phyloP scores from a whole-genome alignment of 1,140 invertebrate species.

The Ridgeia piscesae region DNA sequence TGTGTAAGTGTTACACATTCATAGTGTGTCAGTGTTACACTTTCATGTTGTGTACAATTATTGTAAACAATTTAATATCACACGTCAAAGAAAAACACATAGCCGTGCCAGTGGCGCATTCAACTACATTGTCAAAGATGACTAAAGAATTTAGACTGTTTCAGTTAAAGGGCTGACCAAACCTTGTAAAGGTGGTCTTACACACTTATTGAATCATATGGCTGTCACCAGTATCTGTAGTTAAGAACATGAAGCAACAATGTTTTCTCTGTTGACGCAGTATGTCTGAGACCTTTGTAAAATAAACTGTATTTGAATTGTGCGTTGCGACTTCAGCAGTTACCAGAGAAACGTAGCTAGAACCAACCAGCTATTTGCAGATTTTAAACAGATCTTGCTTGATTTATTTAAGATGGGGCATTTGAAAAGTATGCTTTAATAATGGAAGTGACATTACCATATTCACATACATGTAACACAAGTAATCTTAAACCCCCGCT shows the following conservation, averaged over 20 bases:
- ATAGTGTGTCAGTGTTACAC: too few species aligned
- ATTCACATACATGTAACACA: too few species aligned
- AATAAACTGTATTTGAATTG: background rate
- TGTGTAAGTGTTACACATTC: too few species aligned
- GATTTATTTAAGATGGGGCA: background rate
- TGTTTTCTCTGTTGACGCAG: background rate
- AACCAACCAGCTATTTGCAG: background rate
- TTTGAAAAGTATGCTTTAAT: background rate
- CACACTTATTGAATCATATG: conserved; percentile 15
- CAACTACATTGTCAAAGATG: background rate
- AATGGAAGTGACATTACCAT: background rate
- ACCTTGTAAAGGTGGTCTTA: background rate
- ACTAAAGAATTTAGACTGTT: background rate
- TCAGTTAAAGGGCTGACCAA: background rate
- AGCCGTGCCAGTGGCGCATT: background rate
- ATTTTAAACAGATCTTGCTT: background rate
- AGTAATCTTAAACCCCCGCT: too few species aligned
- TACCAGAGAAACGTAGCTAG: background rate
- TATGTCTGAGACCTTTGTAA: conserved; percentile 9
- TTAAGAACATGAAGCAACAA: background rate
- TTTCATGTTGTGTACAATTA: too few species aligned
- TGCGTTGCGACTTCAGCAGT: background rate
- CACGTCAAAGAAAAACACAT: too few species aligned
- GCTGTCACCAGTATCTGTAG: background rate
- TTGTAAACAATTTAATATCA: too few species aligned